Evolutionary conservation across 2,888 invertebrate species (phyloP).

Genomic region (Parelbella ahira): DNA sequence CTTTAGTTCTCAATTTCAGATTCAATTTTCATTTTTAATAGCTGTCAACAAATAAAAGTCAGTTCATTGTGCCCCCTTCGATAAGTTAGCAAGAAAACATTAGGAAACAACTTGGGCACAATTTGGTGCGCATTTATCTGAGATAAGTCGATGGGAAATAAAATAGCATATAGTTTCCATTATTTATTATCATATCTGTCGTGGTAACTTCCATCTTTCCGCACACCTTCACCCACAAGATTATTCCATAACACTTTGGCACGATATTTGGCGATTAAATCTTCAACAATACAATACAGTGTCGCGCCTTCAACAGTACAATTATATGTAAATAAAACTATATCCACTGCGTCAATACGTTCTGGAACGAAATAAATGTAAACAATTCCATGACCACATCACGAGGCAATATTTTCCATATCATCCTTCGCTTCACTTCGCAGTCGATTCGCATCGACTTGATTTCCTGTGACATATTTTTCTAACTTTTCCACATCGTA

Average conservation of each 20-base stretch:
- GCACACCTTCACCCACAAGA: constrained; percentile 36
- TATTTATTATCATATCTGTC: constrained; percentile 64
- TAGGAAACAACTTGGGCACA: no score
- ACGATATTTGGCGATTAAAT: constrained; percentile 61
- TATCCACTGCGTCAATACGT: constrained; percentile 5
- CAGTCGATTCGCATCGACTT: no score
- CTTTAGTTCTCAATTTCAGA: no score
- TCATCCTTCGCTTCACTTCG: background rate
- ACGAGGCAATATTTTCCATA: no score
- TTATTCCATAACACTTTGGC: constrained; percentile 51
- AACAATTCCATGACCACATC: constrained; percentile 10
- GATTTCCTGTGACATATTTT: no score
- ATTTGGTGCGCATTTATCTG: background rate
- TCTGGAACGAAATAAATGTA: constrained; percentile 16
- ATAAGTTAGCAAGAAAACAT: no score
- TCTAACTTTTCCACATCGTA: no score
- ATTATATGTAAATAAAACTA: constrained; percentile 9
- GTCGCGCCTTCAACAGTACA: constrained; percentile 19
- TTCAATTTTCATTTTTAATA: no score
- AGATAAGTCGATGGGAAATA: constrained; percentile 23
- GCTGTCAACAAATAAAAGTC: no score
- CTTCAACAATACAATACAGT: constrained; percentile 35
- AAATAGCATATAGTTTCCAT: constrained; percentile 47
- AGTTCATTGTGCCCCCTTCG: no score
- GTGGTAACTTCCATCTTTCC: constrained; percentile 45